Base-by-base conservation (phyloP, 1,140 invertebrate genomes). In the Drosophila serrata region DNA sequence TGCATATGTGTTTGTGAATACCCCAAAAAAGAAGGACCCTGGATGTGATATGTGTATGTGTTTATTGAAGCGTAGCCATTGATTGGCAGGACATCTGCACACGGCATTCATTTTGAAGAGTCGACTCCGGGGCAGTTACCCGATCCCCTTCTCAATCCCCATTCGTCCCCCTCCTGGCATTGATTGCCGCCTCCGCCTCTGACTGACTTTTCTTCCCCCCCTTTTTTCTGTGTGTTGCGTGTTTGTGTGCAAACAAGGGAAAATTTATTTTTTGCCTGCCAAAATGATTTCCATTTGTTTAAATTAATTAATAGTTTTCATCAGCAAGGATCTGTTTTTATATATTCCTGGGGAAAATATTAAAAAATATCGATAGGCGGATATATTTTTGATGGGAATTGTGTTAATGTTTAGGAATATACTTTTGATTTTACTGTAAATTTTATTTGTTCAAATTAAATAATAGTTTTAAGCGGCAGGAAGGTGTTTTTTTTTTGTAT, bases 21-120 rank as follows among this genome's bases (percentile, higher is more conserved):
- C 43, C 67, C 55, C 6, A 19, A 22, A 75, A 65, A 65, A 51
- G 22, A 24, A 37, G 24, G 42, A 39, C 49, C 67, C 42, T 49
- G 70, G 70, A 77, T 81, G 65, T 74, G 49, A 63, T 46, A 15
- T 46, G 45, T 90, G 79, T 91, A 82, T 85, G 79, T 91, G 82
- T 90, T 92, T 82, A 92, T 81, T 92, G 82, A 91, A 90, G 76
- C 90, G 82, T 92, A 91, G 86, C 90, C 82, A 91, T 92, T 92
- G 90, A 91, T 91, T 91, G 90, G 90, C 90, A 91, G 90, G 90
- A 91, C 90, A 91, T 91, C 90, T 91, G 90, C 82, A 90, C 85
- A 91, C 82, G 85, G 87, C 90, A 91, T 85, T 91, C 88, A 91
- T 91, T 91, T 90, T 82, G 81, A 90, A 90, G 78, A 90, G 85